Evolutionary conservation across 2,113 vertebrate genomes (phyloP).

Genomic region (Lepus timidus): DNA sequence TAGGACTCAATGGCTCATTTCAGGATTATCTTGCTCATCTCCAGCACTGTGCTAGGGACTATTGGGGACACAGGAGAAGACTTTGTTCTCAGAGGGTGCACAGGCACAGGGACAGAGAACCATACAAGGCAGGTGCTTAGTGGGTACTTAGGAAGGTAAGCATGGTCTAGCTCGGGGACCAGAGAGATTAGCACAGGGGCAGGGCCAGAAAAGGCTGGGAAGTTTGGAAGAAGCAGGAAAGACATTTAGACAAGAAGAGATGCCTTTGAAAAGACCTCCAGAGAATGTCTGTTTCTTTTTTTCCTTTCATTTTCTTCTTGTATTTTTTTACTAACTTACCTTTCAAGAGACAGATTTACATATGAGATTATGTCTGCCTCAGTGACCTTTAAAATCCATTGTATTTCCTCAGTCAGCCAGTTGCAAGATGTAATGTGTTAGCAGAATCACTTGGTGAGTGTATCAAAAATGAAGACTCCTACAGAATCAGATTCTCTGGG

Average conservation of each 20-base stretch:
- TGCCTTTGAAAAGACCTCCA: neutral
- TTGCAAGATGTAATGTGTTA: neutral
- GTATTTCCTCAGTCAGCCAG: conserved; percentile 29
- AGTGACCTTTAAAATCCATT: conserved; percentile 34
- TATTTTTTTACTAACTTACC: neutral
- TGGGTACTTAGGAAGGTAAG: neutral
- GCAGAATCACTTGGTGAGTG: neutral
- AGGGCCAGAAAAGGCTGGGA: neutral
- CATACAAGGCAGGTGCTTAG: neutral
- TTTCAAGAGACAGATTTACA: neutral
- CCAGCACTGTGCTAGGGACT: too few relatives aligned
- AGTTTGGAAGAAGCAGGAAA: neutral
- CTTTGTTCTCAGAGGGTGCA: neutral
- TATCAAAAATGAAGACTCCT: conserved; percentile 39
- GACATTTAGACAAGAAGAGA: neutral
- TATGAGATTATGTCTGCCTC: neutral
- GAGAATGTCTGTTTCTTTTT: neutral
- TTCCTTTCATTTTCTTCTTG: neutral
- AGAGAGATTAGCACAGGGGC: neutral
- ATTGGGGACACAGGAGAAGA: neutral
- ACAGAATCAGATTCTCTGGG: neutral
- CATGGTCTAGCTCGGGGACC: neutral
- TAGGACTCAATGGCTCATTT: neutral
- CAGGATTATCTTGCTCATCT: neutral
- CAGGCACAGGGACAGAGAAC: neutral